Conservation (phyloP, 2,797 vertebrate genomes). For the Simalia tracyae region DNA sequence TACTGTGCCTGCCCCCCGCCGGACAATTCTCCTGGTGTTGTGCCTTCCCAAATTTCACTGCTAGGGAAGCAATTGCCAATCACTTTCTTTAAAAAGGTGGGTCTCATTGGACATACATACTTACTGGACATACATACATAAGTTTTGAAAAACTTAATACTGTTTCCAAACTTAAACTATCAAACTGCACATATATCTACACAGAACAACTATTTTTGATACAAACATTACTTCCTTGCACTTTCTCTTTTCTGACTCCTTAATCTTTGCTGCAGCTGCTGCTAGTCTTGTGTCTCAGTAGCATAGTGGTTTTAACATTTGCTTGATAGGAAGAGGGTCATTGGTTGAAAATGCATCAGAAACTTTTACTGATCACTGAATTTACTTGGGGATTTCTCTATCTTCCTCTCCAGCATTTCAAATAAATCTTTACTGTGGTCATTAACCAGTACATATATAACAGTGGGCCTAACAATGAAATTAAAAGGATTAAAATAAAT, state of each 20-base stretch:
- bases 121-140: background rate
- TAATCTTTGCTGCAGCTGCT: background rate
- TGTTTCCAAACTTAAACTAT: background rate
- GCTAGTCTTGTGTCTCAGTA: background rate
- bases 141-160: background rate
- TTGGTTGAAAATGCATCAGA: background rate
- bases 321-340: background rate
- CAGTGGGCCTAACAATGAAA: background rate
- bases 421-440: background rate
- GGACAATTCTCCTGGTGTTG: background rate
- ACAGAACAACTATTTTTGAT: background rate
- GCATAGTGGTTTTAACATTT: background rate
- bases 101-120: background rate
- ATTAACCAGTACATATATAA: background rate
- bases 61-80: background rate
- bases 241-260: background rate
- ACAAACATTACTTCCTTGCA: background rate
- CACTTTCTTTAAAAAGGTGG: background rate
- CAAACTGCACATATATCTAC: background rate
- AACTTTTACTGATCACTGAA: background rate
- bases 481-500: background rate
- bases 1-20: background rate
- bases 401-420: background rate
- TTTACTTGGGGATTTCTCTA: background rate
- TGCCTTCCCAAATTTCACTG: background rate